Percentiles rank a stretch among this genome's conserved stretches.
Evolutionary conservation across 1,140 invertebrate genomes (phyloP).

Genomic region (Nebria ingens): DNA sequence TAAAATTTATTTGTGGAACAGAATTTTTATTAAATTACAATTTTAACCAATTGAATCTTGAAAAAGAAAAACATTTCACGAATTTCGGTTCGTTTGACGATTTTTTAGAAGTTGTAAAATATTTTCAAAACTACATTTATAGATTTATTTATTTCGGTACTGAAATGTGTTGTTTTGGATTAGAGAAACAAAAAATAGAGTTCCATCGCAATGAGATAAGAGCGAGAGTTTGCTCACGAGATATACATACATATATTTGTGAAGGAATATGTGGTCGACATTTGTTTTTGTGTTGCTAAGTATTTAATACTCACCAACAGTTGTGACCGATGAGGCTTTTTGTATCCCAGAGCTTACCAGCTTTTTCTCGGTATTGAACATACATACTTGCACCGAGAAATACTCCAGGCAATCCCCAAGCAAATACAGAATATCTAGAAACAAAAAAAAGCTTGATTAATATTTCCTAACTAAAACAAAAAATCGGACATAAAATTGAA

Average conservation of each 20-base stretch:
- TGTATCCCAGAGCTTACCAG: slow-evolving; percentile 27
- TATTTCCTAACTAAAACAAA: neutral
- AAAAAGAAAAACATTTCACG: too few species aligned
- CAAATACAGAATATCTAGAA: slow-evolving; percentile 32
- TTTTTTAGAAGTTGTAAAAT: too few species aligned
- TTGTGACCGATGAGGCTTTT: slow-evolving; percentile 25
- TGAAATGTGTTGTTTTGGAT: too few species aligned
- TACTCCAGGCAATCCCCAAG: slow-evolving; percentile 30
- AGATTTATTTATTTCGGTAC: too few species aligned
- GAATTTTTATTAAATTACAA: too few species aligned
- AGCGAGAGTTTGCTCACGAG: neutral
- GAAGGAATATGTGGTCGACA: neutral
- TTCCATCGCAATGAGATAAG: neutral
- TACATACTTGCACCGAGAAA: slow-evolving; percentile 25
- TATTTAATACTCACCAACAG: slow-evolving; percentile 28
- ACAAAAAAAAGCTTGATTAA: neutral
- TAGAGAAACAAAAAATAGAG: neutral
- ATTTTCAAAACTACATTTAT: too few species aligned
- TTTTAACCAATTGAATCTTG: too few species aligned
- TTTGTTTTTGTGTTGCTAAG: too few species aligned
- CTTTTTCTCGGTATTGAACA: slow-evolving; percentile 30
- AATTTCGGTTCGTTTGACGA: too few species aligned
- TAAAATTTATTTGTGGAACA: too few species aligned
- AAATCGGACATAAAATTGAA: too few species aligned
- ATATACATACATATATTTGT: neutral